Evolutionary conservation across 1,140 invertebrate genomes (phyloP).

Genomic region (Hormaphis cornu): DNA sequence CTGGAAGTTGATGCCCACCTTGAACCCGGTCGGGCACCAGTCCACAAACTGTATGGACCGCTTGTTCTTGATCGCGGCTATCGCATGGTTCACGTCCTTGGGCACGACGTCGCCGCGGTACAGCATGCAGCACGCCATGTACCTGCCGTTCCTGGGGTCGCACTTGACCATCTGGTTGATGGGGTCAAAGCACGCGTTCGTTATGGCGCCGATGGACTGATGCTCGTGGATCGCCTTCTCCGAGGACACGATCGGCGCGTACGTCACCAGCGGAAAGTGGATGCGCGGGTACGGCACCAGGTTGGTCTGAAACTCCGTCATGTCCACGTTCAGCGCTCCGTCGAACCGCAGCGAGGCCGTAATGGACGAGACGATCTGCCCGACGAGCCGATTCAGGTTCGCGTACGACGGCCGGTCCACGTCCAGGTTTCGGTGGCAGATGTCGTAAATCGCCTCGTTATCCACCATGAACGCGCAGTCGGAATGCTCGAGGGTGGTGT

Average conservation of each 20-base stretch:
- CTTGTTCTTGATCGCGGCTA: constrained; percentile 75
- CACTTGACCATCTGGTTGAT: constrained; percentile 51
- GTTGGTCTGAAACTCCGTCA: constrained; percentile 5
- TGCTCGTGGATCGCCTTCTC: too few relatives aligned
- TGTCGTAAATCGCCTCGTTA: too few relatives aligned
- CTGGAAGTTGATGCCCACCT: constrained; percentile 52
- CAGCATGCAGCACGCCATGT: too few relatives aligned
- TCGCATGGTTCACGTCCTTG: constrained; percentile 74
- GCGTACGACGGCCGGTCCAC: background rate
- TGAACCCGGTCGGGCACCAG: too few relatives aligned
- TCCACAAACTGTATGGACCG: constrained; percentile 43
- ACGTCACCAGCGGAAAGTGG: background rate
- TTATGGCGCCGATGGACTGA: background rate
- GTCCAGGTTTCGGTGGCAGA: too few relatives aligned
- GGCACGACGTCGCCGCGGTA: too few relatives aligned
- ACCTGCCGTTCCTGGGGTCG: constrained; percentile 43
- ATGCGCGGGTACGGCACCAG: too few relatives aligned
- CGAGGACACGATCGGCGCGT: background rate
- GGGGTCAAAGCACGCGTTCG: constrained; percentile 41
- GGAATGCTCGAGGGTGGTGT: too few relatives aligned
- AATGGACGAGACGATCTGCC: background rate
- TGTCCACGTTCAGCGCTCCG: background rate
- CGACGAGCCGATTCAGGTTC: background rate
- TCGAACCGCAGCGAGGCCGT: too few relatives aligned
- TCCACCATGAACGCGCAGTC: too few relatives aligned